Conservation (phyloP, 1,140 invertebrate species). For the Maconellicoccus hirsutus region DNA sequence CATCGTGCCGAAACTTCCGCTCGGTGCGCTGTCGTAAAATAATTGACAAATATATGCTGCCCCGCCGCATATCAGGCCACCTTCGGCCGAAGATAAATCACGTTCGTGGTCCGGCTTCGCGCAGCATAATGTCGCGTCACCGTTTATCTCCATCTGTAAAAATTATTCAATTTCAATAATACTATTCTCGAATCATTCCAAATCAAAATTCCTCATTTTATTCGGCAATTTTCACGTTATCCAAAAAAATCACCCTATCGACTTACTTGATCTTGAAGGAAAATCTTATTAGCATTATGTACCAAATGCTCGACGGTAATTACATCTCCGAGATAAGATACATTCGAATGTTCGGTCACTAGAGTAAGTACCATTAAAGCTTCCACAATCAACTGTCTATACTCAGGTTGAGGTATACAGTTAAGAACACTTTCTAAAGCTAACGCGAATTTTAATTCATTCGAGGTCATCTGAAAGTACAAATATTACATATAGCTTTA, state of each 20-base stretch:
- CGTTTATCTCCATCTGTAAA: conserved; percentile 62
- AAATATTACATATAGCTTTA: conserved; percentile 10
- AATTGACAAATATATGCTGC: conserved; percentile 91
- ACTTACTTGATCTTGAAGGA: conserved; percentile 87
- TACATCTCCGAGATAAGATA: conserved; percentile 58
- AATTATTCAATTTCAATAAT: neutral
- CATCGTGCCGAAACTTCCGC: conserved; percentile 94
- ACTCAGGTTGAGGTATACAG: conserved; percentile 94
- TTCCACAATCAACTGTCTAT: conserved; percentile 94
- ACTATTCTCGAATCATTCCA: no score
- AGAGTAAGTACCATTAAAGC: conserved; percentile 91
- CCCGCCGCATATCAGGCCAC: conserved; percentile 70
- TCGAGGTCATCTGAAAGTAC: conserved; percentile 85
- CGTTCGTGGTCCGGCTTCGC: conserved; percentile 55
- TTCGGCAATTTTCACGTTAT: no score
- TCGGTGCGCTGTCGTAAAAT: conserved; percentile 95
- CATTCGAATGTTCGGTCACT: conserved; percentile 77
- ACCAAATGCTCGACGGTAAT: conserved; percentile 88
- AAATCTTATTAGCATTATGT: conserved; percentile 86
- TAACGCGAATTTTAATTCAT: conserved; percentile 95
- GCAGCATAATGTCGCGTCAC: conserved; percentile 84
- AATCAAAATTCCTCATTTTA: no score
- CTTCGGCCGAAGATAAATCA: conserved; percentile 42
- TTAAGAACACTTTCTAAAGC: conserved; percentile 97
- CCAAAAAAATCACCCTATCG: no score